Evolutionary conservation across 2,113 vertebrate species (phyloP).

Genomic region (Engystomops pustulosus): DNA sequence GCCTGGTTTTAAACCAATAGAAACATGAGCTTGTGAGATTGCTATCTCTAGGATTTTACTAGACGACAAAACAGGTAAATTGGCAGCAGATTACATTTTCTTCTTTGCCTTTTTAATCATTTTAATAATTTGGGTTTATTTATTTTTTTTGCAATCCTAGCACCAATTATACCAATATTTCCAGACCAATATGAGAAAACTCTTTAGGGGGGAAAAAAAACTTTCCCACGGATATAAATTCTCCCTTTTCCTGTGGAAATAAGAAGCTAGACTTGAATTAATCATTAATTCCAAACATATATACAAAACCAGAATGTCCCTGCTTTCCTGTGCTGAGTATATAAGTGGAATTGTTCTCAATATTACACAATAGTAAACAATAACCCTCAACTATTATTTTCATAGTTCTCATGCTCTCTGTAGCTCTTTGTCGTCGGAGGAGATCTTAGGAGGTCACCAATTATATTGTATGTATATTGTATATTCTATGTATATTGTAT

Average conservation of each 20-base stretch:
- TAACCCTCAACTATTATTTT: not conserved
- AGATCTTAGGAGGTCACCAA: too few species aligned
- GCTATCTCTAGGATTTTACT: slow-evolving; percentile 13
- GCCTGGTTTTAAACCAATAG: slow-evolving; percentile 19
- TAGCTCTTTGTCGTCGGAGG: too few species aligned
- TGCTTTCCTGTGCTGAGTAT: not conserved
- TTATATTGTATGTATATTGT: too few species aligned
- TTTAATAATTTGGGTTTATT: too few species aligned
- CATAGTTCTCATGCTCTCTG: not conserved
- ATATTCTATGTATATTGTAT: too few species aligned
- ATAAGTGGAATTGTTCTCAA: not conserved
- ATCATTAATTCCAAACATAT: not conserved
- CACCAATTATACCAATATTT: slow-evolving; percentile 9
- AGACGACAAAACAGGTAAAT: slow-evolving; percentile 17
- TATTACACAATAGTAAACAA: not conserved
- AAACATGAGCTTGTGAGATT: slow-evolving; percentile 37
- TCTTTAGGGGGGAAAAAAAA: slow-evolving; percentile 14
- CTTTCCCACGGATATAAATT: slow-evolving; percentile 3
- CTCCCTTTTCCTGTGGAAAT: not conserved
- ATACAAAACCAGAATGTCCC: not conserved
- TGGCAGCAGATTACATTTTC: slow-evolving; percentile 10
- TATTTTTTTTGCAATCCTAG: slow-evolving; percentile 21
- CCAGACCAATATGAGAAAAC: not conserved
- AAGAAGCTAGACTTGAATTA: not conserved
- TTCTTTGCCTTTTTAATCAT: slow-evolving; percentile 12